phyloP scores from a whole-genome alignment of 1,140 invertebrate genomes.

The Tetragonula clypearis region DNA sequence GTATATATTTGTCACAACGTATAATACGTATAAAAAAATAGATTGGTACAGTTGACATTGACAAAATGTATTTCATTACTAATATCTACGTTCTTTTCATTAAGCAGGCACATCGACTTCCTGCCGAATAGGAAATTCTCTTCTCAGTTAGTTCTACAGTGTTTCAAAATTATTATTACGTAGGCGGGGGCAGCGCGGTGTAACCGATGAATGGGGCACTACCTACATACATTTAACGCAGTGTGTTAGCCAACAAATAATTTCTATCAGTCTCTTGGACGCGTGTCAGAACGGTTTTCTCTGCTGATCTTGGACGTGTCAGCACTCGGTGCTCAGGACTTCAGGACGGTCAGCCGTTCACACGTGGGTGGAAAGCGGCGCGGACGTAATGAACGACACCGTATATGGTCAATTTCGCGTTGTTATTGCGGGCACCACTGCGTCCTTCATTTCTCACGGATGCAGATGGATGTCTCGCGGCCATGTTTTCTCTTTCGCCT shows the following conservation, averaged over 20 bases:
- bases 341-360: constrained; percentile 12
- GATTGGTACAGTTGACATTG: background rate
- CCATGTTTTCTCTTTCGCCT: no score
- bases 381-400: constrained; percentile 59
- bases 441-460: background rate
- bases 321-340: background rate
- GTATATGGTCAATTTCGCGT: constrained; percentile 63
- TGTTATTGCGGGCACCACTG: constrained; percentile 15
- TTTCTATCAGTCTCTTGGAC: constrained; percentile 48
- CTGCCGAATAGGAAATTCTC: background rate
- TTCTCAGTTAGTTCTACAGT: background rate
- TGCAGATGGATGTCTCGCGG: background rate
- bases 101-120: background rate
- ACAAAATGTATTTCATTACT: no score
- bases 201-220: constrained; percentile 61
- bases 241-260: constrained; percentile 56
- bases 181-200: constrained; percentile 20
- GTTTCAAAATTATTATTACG: constrained; percentile 20
- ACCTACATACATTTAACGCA: constrained; percentile 60
- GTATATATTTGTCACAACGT: background rate
- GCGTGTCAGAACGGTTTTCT: constrained; percentile 54
- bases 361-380: constrained; percentile 67
- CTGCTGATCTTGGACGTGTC: constrained; percentile 38
- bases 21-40: background rate
- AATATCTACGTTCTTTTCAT: no score